These are phyloP conservation scores for Pygocentrus nattereri DNA, from an alignment of 2,797 vertebrate genomes.

Conservation along the genomic window DNA sequence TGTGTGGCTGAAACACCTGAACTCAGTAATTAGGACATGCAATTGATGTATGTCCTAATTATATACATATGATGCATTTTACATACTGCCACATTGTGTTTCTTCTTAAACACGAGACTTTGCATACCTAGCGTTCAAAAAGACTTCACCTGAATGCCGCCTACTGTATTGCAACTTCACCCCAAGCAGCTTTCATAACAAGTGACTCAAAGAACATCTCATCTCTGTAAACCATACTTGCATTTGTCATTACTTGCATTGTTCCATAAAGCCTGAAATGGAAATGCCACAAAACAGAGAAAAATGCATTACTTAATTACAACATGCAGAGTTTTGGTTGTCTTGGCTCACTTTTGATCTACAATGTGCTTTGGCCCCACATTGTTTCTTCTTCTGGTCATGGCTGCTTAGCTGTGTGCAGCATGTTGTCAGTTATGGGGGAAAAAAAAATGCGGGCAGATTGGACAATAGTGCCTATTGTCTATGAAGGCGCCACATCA, in stretches of 20 bases:
- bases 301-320: not conserved
- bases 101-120: too few species aligned
- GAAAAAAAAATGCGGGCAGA: conserved; percentile 23
- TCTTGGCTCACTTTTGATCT: conserved; percentile 3
- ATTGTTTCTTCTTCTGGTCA: not conserved
- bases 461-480: not conserved
- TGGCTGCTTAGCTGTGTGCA: not conserved
- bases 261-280: not conserved
- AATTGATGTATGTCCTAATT: too few species aligned
- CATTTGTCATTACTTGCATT: not conserved
- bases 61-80: too few species aligned
- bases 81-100: too few species aligned
- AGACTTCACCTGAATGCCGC: too few species aligned
- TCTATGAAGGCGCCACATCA: not conserved
- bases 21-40: too few species aligned
- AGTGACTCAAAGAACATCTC: not conserved
- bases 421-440: conserved; percentile 24
- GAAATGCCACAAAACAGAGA: not conserved
- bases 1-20: too few species aligned
- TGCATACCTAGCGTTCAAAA: too few species aligned
- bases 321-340: not conserved
- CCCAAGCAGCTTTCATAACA: not conserved
- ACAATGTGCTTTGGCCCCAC: not conserved
- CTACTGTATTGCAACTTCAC: not conserved
- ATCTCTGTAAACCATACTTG: not conserved